Evolutionary conservation across 2,797 vertebrate genomes (phyloP), one percentile per base, ranked within the genome.

Genomic region (Pogoniulus pusillus): DNA sequence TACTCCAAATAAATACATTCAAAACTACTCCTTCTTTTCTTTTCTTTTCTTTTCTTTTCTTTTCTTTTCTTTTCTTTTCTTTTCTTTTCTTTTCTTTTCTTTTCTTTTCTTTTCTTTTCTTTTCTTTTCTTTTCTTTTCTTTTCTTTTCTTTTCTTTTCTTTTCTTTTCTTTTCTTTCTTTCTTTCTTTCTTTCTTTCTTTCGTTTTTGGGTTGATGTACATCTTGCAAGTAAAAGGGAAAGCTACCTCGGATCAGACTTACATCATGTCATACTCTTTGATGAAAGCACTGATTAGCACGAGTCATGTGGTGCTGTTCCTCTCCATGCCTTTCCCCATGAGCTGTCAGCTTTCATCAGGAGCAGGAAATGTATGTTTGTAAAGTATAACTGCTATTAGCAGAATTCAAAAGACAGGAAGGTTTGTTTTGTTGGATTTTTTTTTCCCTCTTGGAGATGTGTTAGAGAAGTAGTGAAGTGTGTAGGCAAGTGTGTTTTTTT

Each of bases 331-430:
- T 55, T 66, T 74, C 59, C 90, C 87, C 70, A n/a, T 2, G 20
- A 91, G 91, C 95, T 92, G 93, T 84, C 92, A 91, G 2, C 93
- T 70, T 43, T 41, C 78, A 85, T 86, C 93, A 90, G 79, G 64
- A 71, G 69, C 60, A 79, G 80, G 77, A 90, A 90, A 82, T 77
- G 58, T 39, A 9, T 18, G 73, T 92, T 87, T 89, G 85, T 34
- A 30, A 78, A 82, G 39, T 57, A 18, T 2, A 49, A n/a, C 85
- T 74, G 77, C 60, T 93, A 80, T 85, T 79, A 92, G 85, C 85
- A 84, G 45, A 60, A 77, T 39, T 59, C 74, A 68, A 43, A 45
- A 64, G 19, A 27, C 8, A 23, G 51, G 57, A 71, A 66, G 71
- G 23, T 65, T 55, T 39, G 22, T 32, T 55, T 17, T 15, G 10